Conservation (phyloP, 2,888 invertebrate species). For the Petrolisthes cinctipes region DNA sequence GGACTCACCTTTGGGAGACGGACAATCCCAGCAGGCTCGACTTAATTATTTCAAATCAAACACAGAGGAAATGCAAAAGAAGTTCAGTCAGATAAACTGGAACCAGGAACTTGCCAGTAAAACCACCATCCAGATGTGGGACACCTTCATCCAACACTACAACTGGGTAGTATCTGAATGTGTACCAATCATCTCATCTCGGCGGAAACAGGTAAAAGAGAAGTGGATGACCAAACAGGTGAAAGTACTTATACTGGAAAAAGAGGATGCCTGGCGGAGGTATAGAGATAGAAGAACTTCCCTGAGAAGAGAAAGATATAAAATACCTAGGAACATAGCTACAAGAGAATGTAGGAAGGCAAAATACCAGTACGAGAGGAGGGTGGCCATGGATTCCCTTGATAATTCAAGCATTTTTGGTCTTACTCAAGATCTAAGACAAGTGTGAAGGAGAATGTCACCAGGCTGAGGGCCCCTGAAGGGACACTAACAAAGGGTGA, state of each 20-base stretch:
- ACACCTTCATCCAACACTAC: background rate
- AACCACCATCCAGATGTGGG: background rate
- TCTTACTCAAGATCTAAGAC: background rate
- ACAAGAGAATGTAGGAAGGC: conserved; percentile 4
- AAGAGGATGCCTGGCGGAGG: background rate
- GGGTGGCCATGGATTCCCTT: background rate
- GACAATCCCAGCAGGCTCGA: background rate
- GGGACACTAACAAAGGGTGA: background rate
- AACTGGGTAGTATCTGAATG: background rate
- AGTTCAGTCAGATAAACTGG: background rate
- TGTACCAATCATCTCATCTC: background rate
- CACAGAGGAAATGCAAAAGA: background rate
- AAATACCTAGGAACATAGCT: background rate
- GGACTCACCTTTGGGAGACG: background rate
- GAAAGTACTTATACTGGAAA: background rate
- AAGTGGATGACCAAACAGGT: background rate
- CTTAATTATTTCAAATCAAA: background rate
- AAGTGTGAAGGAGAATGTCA: background rate
- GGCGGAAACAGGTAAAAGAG: background rate
- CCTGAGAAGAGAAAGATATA: background rate
- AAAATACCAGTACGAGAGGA: background rate
- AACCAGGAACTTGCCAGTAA: background rate
- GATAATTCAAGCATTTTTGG: conserved; percentile 12
- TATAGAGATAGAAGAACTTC: background rate
- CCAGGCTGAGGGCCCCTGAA: background rate